Evolutionary conservation across 1,140 invertebrate genomes (phyloP).

Genomic region (Wiebesia pumilae): DNA sequence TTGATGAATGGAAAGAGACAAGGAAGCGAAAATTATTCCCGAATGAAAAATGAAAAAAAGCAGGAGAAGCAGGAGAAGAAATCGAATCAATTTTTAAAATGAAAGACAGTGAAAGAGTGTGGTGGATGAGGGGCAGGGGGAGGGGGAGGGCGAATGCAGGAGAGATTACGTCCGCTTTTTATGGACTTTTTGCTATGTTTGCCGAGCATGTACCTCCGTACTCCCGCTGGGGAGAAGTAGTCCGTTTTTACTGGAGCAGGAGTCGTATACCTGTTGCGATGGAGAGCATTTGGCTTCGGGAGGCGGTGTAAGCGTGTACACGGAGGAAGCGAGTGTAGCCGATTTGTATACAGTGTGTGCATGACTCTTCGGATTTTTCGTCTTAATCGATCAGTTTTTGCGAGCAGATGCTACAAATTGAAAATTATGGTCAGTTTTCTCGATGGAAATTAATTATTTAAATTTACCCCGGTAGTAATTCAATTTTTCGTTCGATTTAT

Average conservation of each 20-base stretch:
- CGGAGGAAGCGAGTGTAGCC: neutral
- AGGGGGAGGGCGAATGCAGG: neutral
- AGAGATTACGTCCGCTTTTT: conserved; percentile 41
- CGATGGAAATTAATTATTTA: neutral
- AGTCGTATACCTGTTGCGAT: conserved; percentile 36
- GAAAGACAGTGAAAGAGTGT: neutral
- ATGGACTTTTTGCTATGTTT: conserved; percentile 16
- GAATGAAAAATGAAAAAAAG: neutral
- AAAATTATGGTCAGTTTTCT: neutral
- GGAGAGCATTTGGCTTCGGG: neutral
- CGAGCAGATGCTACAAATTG: neutral
- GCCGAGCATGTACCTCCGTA: conserved; percentile 1
- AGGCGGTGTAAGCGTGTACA: neutral
- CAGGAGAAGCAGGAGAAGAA: neutral
- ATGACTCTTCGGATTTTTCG: conserved; percentile 34
- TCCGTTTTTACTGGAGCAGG: conserved; percentile 32
- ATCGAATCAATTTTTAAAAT: neutral
- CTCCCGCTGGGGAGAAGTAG: conserved; percentile 17
- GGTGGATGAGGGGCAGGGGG: neutral
- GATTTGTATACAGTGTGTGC: neutral
- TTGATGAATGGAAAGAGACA: neutral
- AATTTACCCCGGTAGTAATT: neutral
- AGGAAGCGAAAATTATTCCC: conserved; percentile 2
- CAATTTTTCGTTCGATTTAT: neutral
- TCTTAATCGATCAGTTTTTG: conserved; percentile 25